phyloP scores from a whole-genome alignment of 2,888 invertebrate species.

The Tetragnatha montana region DNA sequence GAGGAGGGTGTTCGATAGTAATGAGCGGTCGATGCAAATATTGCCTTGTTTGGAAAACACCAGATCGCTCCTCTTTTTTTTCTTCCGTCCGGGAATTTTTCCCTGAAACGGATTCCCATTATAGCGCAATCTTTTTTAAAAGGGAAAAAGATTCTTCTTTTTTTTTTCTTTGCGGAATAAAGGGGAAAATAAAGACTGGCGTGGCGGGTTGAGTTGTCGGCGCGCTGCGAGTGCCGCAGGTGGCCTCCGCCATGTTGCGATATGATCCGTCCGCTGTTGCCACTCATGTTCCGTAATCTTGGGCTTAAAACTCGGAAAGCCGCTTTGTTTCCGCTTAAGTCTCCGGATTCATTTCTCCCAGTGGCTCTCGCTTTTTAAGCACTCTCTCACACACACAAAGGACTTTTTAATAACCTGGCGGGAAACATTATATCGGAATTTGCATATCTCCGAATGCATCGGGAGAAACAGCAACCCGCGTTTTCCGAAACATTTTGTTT shows the following conservation, averaged over 20 bases:
- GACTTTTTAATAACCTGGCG: not conserved
- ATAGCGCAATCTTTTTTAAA: constrained; percentile 24
- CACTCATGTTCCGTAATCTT: not conserved
- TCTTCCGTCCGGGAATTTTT: constrained; percentile 9
- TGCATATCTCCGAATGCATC: not conserved
- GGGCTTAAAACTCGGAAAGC: not conserved
- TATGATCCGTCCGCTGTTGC: not conserved
- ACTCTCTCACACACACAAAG: not conserved
- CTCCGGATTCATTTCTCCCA: not conserved
- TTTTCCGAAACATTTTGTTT: too few species aligned
- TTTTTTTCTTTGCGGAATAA: constrained; percentile 30
- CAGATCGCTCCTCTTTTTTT: constrained; percentile 10
- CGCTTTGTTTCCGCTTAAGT: not conserved
- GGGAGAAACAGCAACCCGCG: too few species aligned
- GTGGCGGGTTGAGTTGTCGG: not conserved
- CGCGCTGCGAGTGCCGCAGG: not conserved
- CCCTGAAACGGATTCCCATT: constrained; percentile 47
- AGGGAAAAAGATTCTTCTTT: not conserved
- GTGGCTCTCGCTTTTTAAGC: not conserved
- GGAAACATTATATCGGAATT: not conserved
- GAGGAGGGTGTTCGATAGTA: constrained; percentile 53
- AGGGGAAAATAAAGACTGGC: constrained; percentile 61
- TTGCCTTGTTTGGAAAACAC: constrained; percentile 51
- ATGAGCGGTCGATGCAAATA: constrained; percentile 67
- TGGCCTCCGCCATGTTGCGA: not conserved